Evolutionary conservation across 1,140 invertebrate species (phyloP), one percentile per base, ranked within the genome.

Genomic region (Paralvinella palmiformis): DNA sequence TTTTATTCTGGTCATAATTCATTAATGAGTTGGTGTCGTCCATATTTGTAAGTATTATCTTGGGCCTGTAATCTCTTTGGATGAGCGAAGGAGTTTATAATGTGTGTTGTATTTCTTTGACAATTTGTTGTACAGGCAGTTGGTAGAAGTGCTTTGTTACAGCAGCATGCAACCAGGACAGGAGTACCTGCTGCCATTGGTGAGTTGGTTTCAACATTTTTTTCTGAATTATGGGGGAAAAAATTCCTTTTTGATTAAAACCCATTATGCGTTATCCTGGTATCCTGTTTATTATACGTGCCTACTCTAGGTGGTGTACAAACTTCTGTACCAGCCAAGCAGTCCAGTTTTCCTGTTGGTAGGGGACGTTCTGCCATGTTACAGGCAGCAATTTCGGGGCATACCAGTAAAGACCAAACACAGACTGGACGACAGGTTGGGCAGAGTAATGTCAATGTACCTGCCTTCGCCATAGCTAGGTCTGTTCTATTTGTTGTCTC

Each of bases 141-240:
- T 27, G 66, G 66, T 13, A 52, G 69, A 56, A 64, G 65, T 7
- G 67, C 65, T 35, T 65, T 60, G 13, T 45, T 67, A 17, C 31
- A 63, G 20, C 62, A 66, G 22, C 0, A 20, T 10, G 33, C 27
- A n/a, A 22, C 31, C 7, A 20, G 31, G 55, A 22, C 22, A 31
- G 20, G 35, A 33, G n/a, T 10, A 4, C 24, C 24, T 52, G 17
- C 48, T 52, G 48, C 48, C 48, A 22, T 29, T 20, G 31, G 24
- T 10, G n/a, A 48, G 45, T 22, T 24, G 15, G 20, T 24, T 6
- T 4, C 45, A 6, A 24, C 45, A 7, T 24, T 24, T 22, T 6
- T 24, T 15, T n/a, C 37, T 44, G 37, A 15, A n/a, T n/a, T n/a
- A 5, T 6, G n/a, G 17, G 20, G n/a, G 45, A 7, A n/a, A 24